Evolutionary conservation across 2,888 invertebrate species (phyloP), one percentile per base, ranked within the genome.

Genomic region (Nomada fabriciana): DNA sequence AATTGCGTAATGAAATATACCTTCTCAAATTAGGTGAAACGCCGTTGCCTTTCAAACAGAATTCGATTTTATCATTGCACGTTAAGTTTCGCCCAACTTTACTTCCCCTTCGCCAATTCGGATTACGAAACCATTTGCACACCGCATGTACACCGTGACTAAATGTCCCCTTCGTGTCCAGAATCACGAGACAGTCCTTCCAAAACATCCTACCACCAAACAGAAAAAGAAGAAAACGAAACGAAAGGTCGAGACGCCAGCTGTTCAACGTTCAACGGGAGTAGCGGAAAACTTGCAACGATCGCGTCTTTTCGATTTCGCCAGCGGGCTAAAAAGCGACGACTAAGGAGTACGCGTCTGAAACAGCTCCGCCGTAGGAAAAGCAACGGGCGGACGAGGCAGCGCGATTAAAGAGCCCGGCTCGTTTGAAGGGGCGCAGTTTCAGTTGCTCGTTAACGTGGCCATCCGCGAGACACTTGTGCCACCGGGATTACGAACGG

Each of bases 391-490:
- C 23, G 63, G 13, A 29, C 36, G 47, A 50, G 53, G 60, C 15
- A 76, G 47, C 29, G 29, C 77, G 70, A 61, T 80, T 71, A 80
- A 55, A 77, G 67, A 67, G 50, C 57, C 43, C 25, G 43, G 52
- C 13, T 65, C 79, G 76, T 79, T 65, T 70, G 53, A 70, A 64
- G 59, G 42, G 60, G 53, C 25, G 52, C 50, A 53, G 68, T 68
- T 82, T 76, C 69, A 69, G 76, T 73, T 80, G 65, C 76, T 82
- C 81, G 81, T 82, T 82, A 82, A 69, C 72, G 68, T 29, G 29
- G 42, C 9, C 55, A 47, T 61, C 13, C 63, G 18, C 15, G 64
- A 71, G 52, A 59, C 52, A 69, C 47, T 61, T 52, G 55, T 18
- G 65, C 25, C 65, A 29, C 43, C 50, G 20, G 65, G 43, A 43